Conservation (phyloP, 2,797 vertebrate species). For the Sarcoramphus papa region DNA sequence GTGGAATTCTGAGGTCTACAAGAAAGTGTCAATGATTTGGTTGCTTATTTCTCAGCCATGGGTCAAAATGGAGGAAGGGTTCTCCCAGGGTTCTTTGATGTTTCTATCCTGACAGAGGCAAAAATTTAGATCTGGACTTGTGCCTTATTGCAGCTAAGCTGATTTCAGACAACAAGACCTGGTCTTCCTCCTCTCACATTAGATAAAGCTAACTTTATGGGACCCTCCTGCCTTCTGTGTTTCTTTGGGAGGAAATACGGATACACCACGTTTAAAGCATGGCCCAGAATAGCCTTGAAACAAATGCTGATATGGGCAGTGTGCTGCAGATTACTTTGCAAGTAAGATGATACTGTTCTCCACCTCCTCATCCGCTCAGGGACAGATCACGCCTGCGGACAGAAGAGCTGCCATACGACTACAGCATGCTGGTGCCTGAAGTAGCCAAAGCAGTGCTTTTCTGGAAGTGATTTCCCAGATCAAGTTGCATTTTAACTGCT, state of each 20-base stretch:
- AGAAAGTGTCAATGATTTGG: neutral
- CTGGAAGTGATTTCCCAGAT: neutral
- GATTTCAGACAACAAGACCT: neutral
- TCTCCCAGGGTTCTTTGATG: neutral
- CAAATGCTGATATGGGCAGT: neutral
- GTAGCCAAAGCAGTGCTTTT: neutral
- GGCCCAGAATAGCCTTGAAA: neutral
- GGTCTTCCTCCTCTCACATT: neutral
- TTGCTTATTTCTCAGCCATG: neutral
- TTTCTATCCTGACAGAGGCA: neutral
- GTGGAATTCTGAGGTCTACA: neutral
- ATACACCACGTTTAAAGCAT: neutral
- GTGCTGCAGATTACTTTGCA: neutral
- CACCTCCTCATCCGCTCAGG: neutral
- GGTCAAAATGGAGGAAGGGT: neutral
- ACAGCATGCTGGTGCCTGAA: neutral
- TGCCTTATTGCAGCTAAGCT: neutral
- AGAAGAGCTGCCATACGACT: neutral
- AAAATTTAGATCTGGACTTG: neutral
- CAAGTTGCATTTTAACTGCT: neutral
- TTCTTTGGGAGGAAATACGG: neutral
- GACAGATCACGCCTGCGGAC: accelerated
- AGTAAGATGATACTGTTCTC: neutral
- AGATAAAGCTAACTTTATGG: neutral
- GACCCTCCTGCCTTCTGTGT: neutral